Base-by-base conservation (phyloP, 2,888 invertebrate genomes). In the Hecatera dysodea region DNA sequence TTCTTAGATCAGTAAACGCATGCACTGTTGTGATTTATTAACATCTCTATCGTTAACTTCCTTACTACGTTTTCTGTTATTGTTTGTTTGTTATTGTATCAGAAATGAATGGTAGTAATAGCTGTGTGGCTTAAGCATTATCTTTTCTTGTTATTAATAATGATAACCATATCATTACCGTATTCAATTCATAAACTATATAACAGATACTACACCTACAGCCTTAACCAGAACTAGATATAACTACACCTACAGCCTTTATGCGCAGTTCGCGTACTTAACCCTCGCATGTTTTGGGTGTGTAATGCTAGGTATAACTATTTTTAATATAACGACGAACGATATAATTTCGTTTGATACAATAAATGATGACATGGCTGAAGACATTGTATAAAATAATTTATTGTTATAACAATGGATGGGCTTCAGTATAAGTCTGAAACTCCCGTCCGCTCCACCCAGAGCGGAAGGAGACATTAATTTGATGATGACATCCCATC, bases 1-100 rank as follows among this genome's bases (percentile, higher is more conserved):
- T 50, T 33, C 39, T 29, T 39, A 60, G n/a, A 71, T 42, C 50
- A 42, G 19, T 42, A 70, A 60, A 71, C 69, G 61, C 27, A 1
- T 69, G 70, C 19, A 27, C n/a, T 71, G 5, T 22, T 33, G 33
- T 55, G 55, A 33, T 55, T 24, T 33, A n/a, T 22, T n/a, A 12
- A 33, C 55, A 15, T 33, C 12, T 53, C 11, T 33, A 52, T 52
- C 15, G 1, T 42, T 22, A 22, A 36, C 44, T 67, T 68, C 53
- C 67, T 67, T 66, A 36, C n/a, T 15, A 53, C 19, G 19, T 12
- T 44, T 44, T 27, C 17, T 36, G 29, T 36, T 2, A 22, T 22
- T 44, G 24, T 36, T 36, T 46, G 24, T 44, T n/a, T 27, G 9
- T 53, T 53, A 12, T 17, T 24, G 19, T 12, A 44, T 24, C 24